Percentiles rank a stretch among this genome's conserved stretches.
phyloP scores from a whole-genome alignment of 2,797 vertebrate species.

The Tokudaia tokunoshimensis region DNA sequence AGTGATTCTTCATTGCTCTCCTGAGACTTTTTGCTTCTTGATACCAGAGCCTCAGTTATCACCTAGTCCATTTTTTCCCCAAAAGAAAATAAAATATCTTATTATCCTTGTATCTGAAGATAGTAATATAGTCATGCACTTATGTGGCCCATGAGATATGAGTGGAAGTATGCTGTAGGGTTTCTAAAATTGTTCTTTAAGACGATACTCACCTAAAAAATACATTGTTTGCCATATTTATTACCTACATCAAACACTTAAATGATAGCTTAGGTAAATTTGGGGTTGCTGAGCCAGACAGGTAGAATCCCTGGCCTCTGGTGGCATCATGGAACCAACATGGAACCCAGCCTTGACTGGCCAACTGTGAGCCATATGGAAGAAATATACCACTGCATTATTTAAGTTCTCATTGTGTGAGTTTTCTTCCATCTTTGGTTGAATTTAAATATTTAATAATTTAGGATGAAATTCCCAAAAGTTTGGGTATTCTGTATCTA shows the following conservation, averaged over 20 bases:
- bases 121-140: not conserved
- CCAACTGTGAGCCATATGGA: not conserved
- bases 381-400: not conserved
- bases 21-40: constrained; percentile 1
- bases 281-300: not conserved
- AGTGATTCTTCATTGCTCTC: not conserved
- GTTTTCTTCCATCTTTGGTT: not conserved
- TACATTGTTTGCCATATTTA: not conserved
- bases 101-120: not conserved
- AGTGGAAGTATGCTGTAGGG: not conserved
- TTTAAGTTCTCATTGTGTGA: not conserved
- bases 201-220: not conserved
- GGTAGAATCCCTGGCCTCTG: not conserved
- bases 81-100: constrained; percentile 10
- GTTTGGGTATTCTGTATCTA: not conserved
- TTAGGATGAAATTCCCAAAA: not conserved
- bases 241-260: not conserved
- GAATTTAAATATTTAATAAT: not conserved
- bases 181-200: constrained; percentile 27
- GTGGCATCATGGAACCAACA: too few relatives aligned
- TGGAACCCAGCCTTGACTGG: not conserved
- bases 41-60: not conserved
- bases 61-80: not conserved
- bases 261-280: not conserved
- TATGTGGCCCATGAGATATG: not conserved